Base-by-base conservation (phyloP, 2,113 vertebrate genomes). In the Atrichornis clamosus region DNA sequence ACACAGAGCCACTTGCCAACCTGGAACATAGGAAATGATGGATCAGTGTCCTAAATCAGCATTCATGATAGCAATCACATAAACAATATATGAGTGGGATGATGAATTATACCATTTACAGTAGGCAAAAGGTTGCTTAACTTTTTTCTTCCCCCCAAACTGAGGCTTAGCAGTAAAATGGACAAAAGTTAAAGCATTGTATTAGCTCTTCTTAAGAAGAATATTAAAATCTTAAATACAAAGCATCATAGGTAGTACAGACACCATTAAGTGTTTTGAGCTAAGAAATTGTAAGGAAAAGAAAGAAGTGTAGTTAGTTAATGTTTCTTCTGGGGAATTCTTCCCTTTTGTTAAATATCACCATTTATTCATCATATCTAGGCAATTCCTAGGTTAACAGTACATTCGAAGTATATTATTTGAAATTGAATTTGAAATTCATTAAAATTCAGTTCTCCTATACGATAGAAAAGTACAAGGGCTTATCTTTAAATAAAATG, bases 1-100 rank as follows among this genome's bases (percentile, higher is more conserved):
- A 84, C 12, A 26, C 27, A 50, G 32, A 85, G 47, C n/a, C 39
- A 30, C 60, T 56, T 95, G 89, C 77, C 81, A 87, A 6, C 56
- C 26, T 72, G 64, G 76, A 81, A 44, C 49, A 67, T 1, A 81
- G 65, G 76, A 93, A 92, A 92, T 93, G 85, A 94, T 84, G 88
- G 88, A 96, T 92, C 79, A 44, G 64, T 39, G 37, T 92, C 76
- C 88, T 95, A 87, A 92, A 96, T 92, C 85, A 90, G 49, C 49
- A 67, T 8, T 1, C 39, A 12, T 58, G 64, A 92, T 84, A 81
- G 72, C 83, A 68, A 70, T 91, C 87, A 81, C 72, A 90, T 94
- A 89, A 90, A 76, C 90, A 79, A 84, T 42, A 80, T 78, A 84
- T 87, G 95, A 96, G 69, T 39, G 70, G 73, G 44, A 75, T 70